Base-by-base conservation (phyloP, 2,797 vertebrate species). In the Scleropages formosus region DNA sequence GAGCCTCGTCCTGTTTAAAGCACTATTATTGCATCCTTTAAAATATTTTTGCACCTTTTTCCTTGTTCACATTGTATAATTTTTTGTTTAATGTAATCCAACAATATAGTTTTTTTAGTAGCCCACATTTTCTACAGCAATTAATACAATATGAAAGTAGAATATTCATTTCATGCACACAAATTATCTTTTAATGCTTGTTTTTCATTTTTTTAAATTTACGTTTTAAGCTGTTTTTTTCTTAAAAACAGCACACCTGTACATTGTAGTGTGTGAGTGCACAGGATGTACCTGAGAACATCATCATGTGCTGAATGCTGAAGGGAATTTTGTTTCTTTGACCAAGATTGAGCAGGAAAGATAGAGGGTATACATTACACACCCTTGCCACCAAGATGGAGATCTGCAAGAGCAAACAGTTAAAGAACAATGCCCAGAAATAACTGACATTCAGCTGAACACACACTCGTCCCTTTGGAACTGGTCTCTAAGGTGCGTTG, bases 231-330 rank as follows among this genome's bases (percentile, higher is more conserved):
- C n/a, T n/a, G n/a, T n/a, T n/a, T n/a, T n/a, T n/a, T n/a, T n/a
- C n/a, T n/a, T n/a, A n/a, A n/a, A 31, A 39, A 2, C 31, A 39
- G 31, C 31, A 39, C 31, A 2, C 31, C 31, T 39, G 31, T 39
- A 3, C 51, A 39, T 39, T 39, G 6, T 39, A 39, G 31, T 39
- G n/a, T 47, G 74, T 44, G 46, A 11, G 18, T 1, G 46, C 79
- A 39, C 31, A 39, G 2, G 39, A 39, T 83, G 39, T 89, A 95
- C 93, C 95, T 93, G 94, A 91, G 82, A 95, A 94, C 90, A 91
- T 91, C 93, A 95, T 94, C 91, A 95, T 94, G 82, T 95, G 93
- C 77, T 95, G 94, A 59, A 93, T 91, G 72, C 84, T 87, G 80
- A 78, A 46, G n/a, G 93, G 88, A 78, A 94, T 93, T 88, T 88